A percentile compares a stretch with the other conserved stretches of the same genome.
These are phyloP conservation scores for Ennomos fuscantarius DNA, from an alignment of 2,888 invertebrate species.

Conservation along the genomic window DNA sequence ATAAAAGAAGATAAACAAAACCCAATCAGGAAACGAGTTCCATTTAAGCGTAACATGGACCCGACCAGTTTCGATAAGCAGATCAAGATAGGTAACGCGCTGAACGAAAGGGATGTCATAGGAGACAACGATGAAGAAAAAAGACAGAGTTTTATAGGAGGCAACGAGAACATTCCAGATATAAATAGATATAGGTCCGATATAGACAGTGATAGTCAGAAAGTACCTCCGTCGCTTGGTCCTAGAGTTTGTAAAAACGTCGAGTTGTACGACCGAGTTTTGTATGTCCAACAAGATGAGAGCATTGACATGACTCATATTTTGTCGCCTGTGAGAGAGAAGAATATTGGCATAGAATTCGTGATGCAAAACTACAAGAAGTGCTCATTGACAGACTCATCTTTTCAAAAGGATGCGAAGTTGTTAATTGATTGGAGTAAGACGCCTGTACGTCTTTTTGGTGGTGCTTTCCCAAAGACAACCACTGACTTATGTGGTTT, in stretches of 20 bases:
- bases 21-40: constrained; percentile 21
- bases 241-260: constrained; percentile 69
- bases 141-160: constrained; percentile 67
- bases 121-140: constrained; percentile 60
- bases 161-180: constrained; percentile 68
- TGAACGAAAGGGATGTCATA: constrained; percentile 67
- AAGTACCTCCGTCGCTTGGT: constrained; percentile 59
- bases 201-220: constrained; percentile 49
- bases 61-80: constrained; percentile 59
- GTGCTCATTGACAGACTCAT: constrained; percentile 66
- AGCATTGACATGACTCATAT: constrained; percentile 69
- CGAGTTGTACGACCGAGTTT: constrained; percentile 57
- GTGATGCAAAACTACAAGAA: constrained; percentile 70
- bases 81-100: constrained; percentile 74
- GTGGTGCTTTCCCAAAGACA: constrained; percentile 86
- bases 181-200: constrained; percentile 69
- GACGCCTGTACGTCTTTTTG: constrained; percentile 88
- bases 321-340: constrained; percentile 63
- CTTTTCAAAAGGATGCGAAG: constrained; percentile 54
- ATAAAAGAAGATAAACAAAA: constrained; percentile 31
- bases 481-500: constrained; percentile 86
- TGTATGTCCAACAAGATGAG: constrained; percentile 71
- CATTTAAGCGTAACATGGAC: constrained; percentile 31
- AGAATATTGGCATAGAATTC: constrained; percentile 68
- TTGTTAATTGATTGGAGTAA: constrained; percentile 87